Evolutionary conservation across 2,797 vertebrate species (phyloP), one percentile per base, ranked within the genome.

Genomic region (Melanitta fusca): DNA sequence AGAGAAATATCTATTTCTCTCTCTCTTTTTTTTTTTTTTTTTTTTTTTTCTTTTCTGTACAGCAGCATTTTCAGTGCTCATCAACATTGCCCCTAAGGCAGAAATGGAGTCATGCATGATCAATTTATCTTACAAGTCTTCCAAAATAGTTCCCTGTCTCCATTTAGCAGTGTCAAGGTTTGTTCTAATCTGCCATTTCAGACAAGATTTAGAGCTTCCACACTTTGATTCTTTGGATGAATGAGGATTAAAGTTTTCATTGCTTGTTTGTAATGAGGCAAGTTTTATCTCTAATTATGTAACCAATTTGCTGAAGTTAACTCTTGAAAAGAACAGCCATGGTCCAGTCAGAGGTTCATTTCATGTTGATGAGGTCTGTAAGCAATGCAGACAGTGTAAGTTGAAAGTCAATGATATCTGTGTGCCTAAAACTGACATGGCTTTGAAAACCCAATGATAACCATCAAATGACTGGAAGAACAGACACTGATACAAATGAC

Each of bases 131-230:
- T 95, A 91, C 86, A 90, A 93, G 61, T 78, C 78, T 85, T 97
- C 94, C 78, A 91, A 89, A 96, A 82, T 22, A 94, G 28, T 84
- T 96, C 79, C n/a, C 36, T 81, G 38, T 88, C 77, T 96, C 80
- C 85, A 81, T 95, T 96, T 96, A 96, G 51, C 53, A 86, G 89
- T 96, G 91, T 94, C 93, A 93, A 95, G 66, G 56, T 94, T 96
- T 93, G 81, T 92, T 95, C 90, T 96, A 91, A 79, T 92, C 94
- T 95, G 69, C 72, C 81, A 88, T 95, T 97, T 95, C 92, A 89
- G 80, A 85, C 56, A 94, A 97, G 85, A 92, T 91, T 85, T 96
- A 60, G 9, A 84, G 60, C 75, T 96, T 91, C 57, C 72, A 49
- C 34, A 45, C 78, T 88, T 95, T 95, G 68, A 92, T 94, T 96